Conservation (phyloP, 2,888 invertebrate genomes). For the Aricia artaxerxes region DNA sequence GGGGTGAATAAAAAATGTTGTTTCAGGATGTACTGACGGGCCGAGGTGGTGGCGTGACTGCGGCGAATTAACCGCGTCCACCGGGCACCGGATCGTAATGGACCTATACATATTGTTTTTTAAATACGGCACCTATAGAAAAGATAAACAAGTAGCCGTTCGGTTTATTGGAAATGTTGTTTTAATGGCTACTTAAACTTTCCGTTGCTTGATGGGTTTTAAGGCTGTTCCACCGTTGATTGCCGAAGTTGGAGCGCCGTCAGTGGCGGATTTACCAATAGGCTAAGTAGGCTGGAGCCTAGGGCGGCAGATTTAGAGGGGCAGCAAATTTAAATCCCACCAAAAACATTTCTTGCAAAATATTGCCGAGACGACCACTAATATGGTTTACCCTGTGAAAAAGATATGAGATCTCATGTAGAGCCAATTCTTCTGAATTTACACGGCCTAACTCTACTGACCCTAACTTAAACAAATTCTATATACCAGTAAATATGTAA, state of each 20-base stretch:
- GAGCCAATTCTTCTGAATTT: too few species aligned
- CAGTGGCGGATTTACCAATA: too few species aligned
- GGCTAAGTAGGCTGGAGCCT: too few species aligned
- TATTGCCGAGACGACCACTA: too few species aligned
- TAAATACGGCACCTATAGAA: not conserved
- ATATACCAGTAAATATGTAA: too few species aligned
- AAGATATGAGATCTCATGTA: too few species aligned
- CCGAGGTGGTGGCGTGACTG: slow-evolving; percentile 23
- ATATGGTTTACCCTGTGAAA: too few species aligned
- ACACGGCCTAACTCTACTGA: too few species aligned
- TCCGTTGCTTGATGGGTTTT: not conserved
- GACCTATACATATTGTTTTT: slow-evolving; percentile 24
- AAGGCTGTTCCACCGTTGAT: not conserved
- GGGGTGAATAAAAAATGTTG: slow-evolving; percentile 29
- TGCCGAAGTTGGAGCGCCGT: not conserved
- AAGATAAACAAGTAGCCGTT: not conserved
- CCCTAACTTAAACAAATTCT: too few species aligned
- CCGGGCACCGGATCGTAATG: slow-evolving; percentile 21
- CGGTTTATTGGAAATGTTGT: slow-evolving; percentile 13
- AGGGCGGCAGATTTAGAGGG: too few species aligned
- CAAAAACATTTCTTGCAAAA: too few species aligned
- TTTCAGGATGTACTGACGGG: not conserved
- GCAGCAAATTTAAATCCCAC: too few species aligned
- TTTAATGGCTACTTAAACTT: slow-evolving; percentile 4
- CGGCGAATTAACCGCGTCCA: slow-evolving; percentile 10